These are phyloP conservation scores for Eospalax fontanierii DNA, from an alignment of 2,797 vertebrate genomes.

Conservation along the genomic window DNA sequence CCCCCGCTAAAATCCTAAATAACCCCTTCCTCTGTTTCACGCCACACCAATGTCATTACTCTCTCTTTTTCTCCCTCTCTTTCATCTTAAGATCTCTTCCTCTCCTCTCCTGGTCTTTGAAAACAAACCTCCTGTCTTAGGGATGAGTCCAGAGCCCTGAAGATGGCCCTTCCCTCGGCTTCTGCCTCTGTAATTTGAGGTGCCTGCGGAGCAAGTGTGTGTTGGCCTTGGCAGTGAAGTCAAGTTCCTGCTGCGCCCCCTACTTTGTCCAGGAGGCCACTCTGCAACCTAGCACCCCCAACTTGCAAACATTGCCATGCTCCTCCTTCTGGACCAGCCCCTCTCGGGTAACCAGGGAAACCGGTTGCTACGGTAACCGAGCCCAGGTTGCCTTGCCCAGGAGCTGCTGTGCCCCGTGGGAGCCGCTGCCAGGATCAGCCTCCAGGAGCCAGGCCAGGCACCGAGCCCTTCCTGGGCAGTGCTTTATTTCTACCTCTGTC, in stretches of 20 bases:
- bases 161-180: no score
- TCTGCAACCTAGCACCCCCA: not conserved
- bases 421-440: not conserved
- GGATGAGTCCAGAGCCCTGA: not conserved
- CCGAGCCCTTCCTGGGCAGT: not conserved
- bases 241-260: not conserved
- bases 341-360: constrained; percentile 66
- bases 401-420: not conserved
- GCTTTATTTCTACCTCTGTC: constrained; percentile 47
- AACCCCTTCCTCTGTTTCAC: not conserved
- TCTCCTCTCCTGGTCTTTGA: not conserved
- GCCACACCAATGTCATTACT: not conserved
- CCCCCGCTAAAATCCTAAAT: not conserved
- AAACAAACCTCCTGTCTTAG: not conserved
- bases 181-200: not conserved
- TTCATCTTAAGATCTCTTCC: not conserved
- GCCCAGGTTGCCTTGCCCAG: constrained; percentile 66
- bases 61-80: no score
- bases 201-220: fast-evolving
- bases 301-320: not conserved
- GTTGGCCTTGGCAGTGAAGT: not conserved
- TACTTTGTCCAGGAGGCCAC: not conserved
- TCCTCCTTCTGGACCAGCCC: not conserved
- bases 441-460: not conserved
- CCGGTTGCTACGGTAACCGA: constrained; percentile 68